Evolutionary conservation across 2,113 vertebrate species (phyloP).

Genomic region (Cyprinodon brontotheroides): DNA sequence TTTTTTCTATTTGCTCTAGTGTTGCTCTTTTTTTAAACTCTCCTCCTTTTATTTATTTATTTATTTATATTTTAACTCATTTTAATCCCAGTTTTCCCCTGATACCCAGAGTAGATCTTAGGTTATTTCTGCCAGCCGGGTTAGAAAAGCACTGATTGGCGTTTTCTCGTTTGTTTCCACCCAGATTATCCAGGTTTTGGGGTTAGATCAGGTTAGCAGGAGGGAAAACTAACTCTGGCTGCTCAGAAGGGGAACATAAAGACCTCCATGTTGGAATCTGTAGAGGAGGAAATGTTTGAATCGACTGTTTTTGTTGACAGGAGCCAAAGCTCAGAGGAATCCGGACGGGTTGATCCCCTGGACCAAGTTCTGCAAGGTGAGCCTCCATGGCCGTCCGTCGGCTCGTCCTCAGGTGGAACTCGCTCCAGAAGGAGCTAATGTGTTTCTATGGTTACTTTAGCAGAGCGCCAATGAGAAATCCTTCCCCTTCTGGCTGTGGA

Average conservation of each 20-base stretch:
- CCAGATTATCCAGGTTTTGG: background rate
- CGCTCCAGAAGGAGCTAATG: background rate
- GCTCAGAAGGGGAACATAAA: too few species aligned
- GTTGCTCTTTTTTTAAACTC: too few species aligned
- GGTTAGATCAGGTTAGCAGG: background rate
- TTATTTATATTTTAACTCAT: too few species aligned
- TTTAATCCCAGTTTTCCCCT: too few species aligned
- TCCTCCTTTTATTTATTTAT: too few species aligned
- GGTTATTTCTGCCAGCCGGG: background rate
- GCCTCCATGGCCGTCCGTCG: background rate
- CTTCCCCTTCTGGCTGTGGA: slow-evolving; percentile 91
- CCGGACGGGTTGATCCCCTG: slow-evolving; percentile 90
- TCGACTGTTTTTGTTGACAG: slow-evolving; percentile 68
- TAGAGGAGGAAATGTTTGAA: background rate
- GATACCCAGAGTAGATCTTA: too few species aligned
- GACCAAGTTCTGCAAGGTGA: slow-evolving; percentile 96
- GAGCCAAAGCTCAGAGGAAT: slow-evolving; percentile 77
- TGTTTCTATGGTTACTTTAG: slow-evolving; percentile 1
- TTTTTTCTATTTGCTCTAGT: too few species aligned
- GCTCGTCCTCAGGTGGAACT: background rate
- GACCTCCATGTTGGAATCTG: too few species aligned
- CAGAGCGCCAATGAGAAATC: slow-evolving; percentile 90
- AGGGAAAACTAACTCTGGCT: too few species aligned
- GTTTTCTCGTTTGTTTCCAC: background rate
- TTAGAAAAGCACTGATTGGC: background rate